Evolutionary conservation across 2,888 invertebrate species (phyloP).

Genomic region (Candidula unifasciata): DNA sequence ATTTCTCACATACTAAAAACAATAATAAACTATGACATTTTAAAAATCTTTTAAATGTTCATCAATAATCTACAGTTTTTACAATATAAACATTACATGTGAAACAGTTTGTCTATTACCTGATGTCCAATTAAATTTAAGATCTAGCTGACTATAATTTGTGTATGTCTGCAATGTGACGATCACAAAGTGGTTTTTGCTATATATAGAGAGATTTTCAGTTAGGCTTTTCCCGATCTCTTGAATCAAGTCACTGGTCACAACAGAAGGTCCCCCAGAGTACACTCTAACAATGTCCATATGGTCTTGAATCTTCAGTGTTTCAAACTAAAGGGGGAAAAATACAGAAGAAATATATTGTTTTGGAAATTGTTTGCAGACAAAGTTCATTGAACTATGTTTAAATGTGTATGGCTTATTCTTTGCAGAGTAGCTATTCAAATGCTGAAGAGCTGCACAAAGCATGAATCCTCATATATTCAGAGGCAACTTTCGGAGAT

Average conservation of each 20-base stretch:
- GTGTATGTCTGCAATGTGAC: conserved; percentile 27
- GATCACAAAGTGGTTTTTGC: conserved; percentile 49
- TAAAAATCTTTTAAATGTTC: too few relatives aligned
- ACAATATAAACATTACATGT: not conserved
- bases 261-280: conserved; percentile 39
- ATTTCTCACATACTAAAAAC: too few relatives aligned
- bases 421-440: too few relatives aligned
- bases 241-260: conserved; percentile 26
- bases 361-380: too few relatives aligned
- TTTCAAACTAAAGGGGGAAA: conserved; percentile 29
- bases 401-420: too few relatives aligned
- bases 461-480: too few relatives aligned
- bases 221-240: not conserved
- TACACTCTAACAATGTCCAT: conserved; percentile 46
- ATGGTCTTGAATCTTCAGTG: conserved; percentile 22
- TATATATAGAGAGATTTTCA: conserved; percentile 4
- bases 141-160: not conserved
- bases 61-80: too few relatives aligned
- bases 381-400: too few relatives aligned
- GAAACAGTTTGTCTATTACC: not conserved
- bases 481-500: too few relatives aligned
- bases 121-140: conserved; percentile 27
- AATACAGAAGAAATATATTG: too few relatives aligned
- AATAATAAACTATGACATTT: too few relatives aligned
- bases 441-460: too few relatives aligned